phyloP scores from a whole-genome alignment of 1,140 invertebrate species.

The Thalassaphorura encarpata region DNA sequence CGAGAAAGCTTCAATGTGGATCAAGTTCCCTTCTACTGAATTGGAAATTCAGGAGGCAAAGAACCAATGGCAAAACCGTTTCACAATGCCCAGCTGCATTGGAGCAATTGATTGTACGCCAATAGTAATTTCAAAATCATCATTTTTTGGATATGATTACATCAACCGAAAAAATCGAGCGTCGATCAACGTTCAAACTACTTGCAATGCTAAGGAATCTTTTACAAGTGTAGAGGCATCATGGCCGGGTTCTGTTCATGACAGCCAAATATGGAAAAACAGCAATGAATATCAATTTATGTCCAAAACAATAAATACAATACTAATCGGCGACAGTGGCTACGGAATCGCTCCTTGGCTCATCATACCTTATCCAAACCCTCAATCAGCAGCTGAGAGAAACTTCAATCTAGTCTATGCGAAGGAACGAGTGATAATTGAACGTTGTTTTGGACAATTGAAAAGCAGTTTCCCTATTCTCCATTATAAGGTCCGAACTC shows the following conservation, averaged over 20 bases:
- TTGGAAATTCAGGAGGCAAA: background rate
- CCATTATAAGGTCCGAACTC: background rate
- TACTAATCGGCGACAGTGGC: background rate
- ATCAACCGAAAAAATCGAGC: background rate
- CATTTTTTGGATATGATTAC: background rate
- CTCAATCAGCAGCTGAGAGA: background rate
- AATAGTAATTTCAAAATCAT: background rate
- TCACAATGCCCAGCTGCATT: background rate
- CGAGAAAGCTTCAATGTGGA: constrained; percentile 21
- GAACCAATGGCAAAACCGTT: background rate
- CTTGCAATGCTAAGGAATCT: background rate
- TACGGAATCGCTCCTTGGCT: background rate
- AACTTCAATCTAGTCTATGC: background rate
- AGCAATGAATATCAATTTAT: background rate
- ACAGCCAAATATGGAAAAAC: constrained; percentile 6
- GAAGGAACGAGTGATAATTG: background rate
- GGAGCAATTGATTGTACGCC: background rate
- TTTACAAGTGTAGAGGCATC: constrained; percentile 6
- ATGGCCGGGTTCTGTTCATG: constrained; percentile 11
- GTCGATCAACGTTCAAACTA: background rate
- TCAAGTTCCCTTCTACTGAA: constrained; percentile 2
- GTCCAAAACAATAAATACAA: background rate
- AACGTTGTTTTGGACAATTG: background rate
- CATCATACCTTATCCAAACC: background rate
- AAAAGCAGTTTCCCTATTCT: background rate